These are phyloP conservation scores for Agrochola litura DNA, from an alignment of 2,888 invertebrate species.

Conservation along the genomic window DNA sequence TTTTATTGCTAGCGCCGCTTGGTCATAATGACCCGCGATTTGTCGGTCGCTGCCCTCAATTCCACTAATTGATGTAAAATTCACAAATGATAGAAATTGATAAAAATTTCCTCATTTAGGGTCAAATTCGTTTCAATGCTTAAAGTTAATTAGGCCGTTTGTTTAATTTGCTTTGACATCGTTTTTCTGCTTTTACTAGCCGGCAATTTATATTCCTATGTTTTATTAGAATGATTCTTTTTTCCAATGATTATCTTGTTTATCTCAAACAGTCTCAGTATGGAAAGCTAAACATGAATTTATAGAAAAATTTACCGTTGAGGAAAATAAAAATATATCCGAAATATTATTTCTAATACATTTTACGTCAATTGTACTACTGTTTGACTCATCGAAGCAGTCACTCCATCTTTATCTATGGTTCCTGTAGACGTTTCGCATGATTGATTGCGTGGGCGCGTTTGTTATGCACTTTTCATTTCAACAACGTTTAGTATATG, in stretches of 20 bases:
- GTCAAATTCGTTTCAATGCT: constrained; percentile 59
- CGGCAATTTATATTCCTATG: background rate
- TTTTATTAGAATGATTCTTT: background rate
- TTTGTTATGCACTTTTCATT: constrained; percentile 75
- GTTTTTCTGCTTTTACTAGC: constrained; percentile 9
- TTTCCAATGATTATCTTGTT: constrained; percentile 1
- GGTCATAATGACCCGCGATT: constrained; percentile 40
- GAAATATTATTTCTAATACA: constrained; percentile 28
- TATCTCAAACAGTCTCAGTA: background rate
- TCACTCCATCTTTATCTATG: constrained; percentile 73
- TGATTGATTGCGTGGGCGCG: constrained; percentile 72
- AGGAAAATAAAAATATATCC: constrained; percentile 20
- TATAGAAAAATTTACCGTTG: background rate
- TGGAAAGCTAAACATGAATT: background rate
- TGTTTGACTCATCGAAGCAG: constrained; percentile 72
- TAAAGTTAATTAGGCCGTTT: constrained; percentile 53
- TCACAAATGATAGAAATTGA: constrained; percentile 61
- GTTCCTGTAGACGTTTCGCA: constrained; percentile 73
- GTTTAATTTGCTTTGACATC: constrained; percentile 25
- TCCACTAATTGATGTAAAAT: constrained; percentile 60
- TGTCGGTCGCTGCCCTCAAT: constrained; percentile 59
- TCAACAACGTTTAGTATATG: constrained; percentile 75
- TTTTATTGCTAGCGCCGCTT: constrained; percentile 54
- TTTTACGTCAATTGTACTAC: constrained; percentile 31
- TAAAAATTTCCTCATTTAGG: constrained; percentile 56